These are phyloP conservation scores for Delichon dasypus DNA, from an alignment of 2,797 vertebrate genomes.

Conservation along the genomic window DNA sequence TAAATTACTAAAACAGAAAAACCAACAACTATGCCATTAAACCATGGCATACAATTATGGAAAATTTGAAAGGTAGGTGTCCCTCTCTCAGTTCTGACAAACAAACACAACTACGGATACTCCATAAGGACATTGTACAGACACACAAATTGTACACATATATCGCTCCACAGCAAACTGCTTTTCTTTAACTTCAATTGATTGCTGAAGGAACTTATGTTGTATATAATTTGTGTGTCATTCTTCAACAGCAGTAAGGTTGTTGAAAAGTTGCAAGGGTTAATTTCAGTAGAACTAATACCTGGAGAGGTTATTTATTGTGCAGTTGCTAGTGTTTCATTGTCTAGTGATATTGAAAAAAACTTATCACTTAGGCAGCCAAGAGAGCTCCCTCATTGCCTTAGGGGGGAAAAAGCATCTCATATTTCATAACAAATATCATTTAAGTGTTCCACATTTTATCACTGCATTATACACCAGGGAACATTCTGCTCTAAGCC, in stretches of 20 bases:
- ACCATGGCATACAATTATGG: not conserved
- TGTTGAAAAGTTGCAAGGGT: not conserved
- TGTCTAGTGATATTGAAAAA: not conserved
- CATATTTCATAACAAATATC: constrained; percentile 5
- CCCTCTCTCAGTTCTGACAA: not conserved
- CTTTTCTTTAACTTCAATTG: not conserved
- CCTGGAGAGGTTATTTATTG: not conserved
- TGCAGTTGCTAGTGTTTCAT: not conserved
- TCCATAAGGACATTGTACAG: not conserved
- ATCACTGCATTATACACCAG: not conserved
- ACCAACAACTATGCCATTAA: not conserved
- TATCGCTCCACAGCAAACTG: not conserved
- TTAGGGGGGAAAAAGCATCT: not conserved
- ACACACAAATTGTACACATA: not conserved
- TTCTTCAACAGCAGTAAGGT: not conserved
- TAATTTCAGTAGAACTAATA: not conserved
- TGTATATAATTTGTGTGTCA: not conserved
- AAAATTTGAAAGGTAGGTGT: not conserved
- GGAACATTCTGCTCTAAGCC: not conserved
- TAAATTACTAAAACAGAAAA: not conserved
- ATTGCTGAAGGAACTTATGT: not conserved
- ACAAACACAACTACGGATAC: not conserved
- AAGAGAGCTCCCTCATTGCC: not conserved
- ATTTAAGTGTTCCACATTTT: not conserved
- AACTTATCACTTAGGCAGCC: not conserved